Evolutionary conservation across 2,113 vertebrate species (phyloP).

Genomic region (Mungos mungo): DNA sequence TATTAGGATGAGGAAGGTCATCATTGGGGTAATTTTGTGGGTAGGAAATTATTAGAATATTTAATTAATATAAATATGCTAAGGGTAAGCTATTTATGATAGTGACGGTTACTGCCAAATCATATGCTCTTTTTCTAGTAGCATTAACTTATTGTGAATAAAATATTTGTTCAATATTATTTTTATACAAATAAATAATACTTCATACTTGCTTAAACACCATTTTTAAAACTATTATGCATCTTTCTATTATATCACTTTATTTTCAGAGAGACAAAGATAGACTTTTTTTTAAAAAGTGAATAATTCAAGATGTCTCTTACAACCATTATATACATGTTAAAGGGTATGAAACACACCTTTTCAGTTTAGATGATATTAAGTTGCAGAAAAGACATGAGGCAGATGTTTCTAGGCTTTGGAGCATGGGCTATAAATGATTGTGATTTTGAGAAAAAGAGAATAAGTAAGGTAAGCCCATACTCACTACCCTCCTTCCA

Average conservation of each 20-base stretch:
- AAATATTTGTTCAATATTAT: not conserved
- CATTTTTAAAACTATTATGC: not conserved
- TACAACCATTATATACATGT: not conserved
- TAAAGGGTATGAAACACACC: not conserved
- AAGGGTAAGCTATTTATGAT: not conserved
- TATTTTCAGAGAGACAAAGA: not conserved
- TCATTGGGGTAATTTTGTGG: not conserved
- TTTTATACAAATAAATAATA: not conserved
- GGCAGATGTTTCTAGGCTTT: not conserved
- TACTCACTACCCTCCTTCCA: too few species aligned
- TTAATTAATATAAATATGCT: not conserved
- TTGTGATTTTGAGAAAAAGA: not conserved
- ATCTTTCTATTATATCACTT: not conserved
- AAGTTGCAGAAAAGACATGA: not conserved
- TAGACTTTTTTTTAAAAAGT: not conserved
- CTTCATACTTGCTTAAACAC: not conserved
- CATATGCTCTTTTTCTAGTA: not conserved
- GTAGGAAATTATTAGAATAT: not conserved
- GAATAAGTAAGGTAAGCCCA: rapidly evolving
- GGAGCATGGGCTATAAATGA: not conserved
- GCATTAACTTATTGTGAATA: not conserved
- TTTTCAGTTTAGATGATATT: not conserved
- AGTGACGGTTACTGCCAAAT: not conserved
- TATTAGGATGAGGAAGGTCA: not conserved
- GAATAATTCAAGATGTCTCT: not conserved